Evolutionary conservation across 2,888 invertebrate genomes (phyloP).

Genomic region (Epinotia demarniana): DNA sequence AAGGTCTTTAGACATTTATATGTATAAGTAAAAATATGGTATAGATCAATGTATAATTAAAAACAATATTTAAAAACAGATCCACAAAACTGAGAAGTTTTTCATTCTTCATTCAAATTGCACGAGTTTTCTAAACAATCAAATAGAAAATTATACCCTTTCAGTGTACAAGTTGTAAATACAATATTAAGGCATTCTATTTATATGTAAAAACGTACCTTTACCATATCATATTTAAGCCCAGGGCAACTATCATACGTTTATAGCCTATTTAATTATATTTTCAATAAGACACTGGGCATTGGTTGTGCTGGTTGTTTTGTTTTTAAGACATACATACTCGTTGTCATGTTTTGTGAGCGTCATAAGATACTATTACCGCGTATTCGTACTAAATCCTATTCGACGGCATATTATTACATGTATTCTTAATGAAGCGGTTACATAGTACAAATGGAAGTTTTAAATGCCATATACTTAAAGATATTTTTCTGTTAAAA

Average conservation of each 20-base stretch:
- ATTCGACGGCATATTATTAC: not conserved
- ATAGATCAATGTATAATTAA: not conserved
- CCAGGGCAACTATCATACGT: no score
- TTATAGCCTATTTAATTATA: no score
- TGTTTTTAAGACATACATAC: not conserved
- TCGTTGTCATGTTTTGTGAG: not conserved
- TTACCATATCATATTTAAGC: no score
- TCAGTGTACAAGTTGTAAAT: not conserved
- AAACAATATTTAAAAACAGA: not conserved
- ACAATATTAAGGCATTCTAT: no score
- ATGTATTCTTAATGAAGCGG: not conserved
- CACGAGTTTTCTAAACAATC: not conserved
- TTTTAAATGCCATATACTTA: slow-evolving; percentile 6
- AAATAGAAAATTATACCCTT: not conserved
- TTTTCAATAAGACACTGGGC: no score
- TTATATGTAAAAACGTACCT: no score
- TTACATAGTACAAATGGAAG: not conserved
- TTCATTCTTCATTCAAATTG: not conserved
- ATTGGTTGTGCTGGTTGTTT: no score
- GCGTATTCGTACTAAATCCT: not conserved
- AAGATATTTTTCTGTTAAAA: not conserved
- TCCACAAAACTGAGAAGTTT: not conserved
- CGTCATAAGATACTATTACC: not conserved
- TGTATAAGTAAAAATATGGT: not conserved
- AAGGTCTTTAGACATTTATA: not conserved